Evolutionary conservation across 2,888 invertebrate genomes (phyloP).

Genomic region (Amaurobius ferox): DNA sequence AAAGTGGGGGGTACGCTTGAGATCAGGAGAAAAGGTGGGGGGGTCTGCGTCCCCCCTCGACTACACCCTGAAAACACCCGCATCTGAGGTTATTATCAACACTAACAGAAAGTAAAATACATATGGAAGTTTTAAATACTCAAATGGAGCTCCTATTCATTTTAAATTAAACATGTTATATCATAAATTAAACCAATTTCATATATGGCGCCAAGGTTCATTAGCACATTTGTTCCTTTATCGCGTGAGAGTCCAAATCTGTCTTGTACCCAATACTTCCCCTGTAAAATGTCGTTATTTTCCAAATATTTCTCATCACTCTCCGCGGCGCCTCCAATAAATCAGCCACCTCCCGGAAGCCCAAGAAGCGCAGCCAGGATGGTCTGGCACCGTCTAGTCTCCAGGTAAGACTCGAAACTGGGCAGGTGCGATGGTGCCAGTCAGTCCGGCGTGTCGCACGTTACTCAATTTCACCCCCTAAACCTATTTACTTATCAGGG

Average conservation of each 20-base stretch:
- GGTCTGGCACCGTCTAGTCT: slow-evolving; percentile 13
- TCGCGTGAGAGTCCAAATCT: neutral
- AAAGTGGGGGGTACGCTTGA: no score
- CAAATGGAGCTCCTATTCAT: no score
- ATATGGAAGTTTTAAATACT: no score
- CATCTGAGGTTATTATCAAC: no score
- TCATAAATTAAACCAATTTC: no score
- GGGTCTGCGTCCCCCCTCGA: no score
- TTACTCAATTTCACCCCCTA: neutral
- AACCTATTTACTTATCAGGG: neutral
- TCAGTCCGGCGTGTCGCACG: slow-evolving; percentile 30
- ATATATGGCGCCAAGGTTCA: neutral
- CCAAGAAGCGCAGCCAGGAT: neutral
- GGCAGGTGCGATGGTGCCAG: slow-evolving; percentile 48
- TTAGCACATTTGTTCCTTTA: neutral
- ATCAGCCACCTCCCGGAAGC: neutral
- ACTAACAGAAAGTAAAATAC: no score
- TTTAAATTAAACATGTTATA: no score
- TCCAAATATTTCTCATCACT: neutral
- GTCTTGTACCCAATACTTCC: no score
- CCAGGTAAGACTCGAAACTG: neutral
- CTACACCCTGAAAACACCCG: no score
- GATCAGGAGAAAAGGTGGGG: no score
- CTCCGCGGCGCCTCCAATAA: neutral
- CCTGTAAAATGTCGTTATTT: no score